Evolutionary conservation across 2,113 vertebrate genomes (phyloP).

Genomic region (Podarcis cretensis): DNA sequence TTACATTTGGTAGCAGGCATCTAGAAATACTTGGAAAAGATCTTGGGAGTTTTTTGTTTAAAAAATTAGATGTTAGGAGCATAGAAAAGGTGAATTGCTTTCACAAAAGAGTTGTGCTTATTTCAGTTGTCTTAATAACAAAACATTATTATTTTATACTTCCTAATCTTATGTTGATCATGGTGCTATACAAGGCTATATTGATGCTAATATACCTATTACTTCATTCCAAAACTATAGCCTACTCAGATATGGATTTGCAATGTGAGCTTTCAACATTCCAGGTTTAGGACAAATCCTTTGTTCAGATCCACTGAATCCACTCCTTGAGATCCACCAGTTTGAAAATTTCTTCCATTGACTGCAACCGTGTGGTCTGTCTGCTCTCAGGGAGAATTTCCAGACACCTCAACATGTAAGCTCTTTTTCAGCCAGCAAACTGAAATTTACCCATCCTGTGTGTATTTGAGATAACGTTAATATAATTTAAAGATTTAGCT

Average conservation of each 20-base stretch:
- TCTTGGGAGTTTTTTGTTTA: too few relatives aligned
- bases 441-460: too few relatives aligned
- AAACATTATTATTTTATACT: not conserved
- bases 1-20: not conserved
- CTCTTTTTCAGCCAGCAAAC: not conserved
- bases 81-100: not conserved
- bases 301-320: not conserved
- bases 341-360: not conserved
- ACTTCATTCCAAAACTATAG: constrained; percentile 38
- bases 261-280: not conserved
- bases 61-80: not conserved
- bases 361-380: not conserved
- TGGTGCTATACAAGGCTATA: not conserved
- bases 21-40: not conserved
- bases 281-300: not conserved
- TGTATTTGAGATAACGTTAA: too few relatives aligned
- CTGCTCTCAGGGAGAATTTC: not conserved
- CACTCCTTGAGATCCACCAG: not conserved
- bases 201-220: constrained; percentile 35
- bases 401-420: not conserved
- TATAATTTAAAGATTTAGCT: too few relatives aligned
- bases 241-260: not conserved
- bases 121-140: too few relatives aligned
- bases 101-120: too few relatives aligned
- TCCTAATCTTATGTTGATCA: not conserved